Percentiles rank a stretch among this genome's conserved stretches.
phyloP scores from a whole-genome alignment of 2,797 vertebrate species.

The Ptychadena robeensis region DNA sequence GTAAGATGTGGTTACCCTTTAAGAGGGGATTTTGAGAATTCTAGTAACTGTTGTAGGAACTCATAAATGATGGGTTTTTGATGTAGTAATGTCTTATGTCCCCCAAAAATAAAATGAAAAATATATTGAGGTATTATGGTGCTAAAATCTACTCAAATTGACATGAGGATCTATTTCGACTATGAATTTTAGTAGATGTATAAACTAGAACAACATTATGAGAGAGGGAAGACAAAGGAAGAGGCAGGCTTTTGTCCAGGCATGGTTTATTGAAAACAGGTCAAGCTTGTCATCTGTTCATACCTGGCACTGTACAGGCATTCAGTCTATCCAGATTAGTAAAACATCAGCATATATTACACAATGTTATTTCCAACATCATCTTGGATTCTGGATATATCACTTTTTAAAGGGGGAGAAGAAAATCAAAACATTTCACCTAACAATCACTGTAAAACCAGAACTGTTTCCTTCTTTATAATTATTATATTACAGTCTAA shows the following conservation, averaged over 20 bases:
- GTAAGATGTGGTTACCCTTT: too few relatives aligned
- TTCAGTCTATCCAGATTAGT: constrained; percentile 92
- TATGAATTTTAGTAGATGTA: too few relatives aligned
- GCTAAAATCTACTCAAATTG: too few relatives aligned
- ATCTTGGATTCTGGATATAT: constrained; percentile 68
- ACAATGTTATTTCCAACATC: constrained; percentile 88
- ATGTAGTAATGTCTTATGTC: too few relatives aligned
- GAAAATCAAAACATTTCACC: constrained; percentile 27
- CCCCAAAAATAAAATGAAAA: too few relatives aligned
- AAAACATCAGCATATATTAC: constrained; percentile 86
- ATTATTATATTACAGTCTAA: constrained; percentile 87
- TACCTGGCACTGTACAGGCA: constrained; percentile 92
- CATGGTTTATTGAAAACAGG: constrained; percentile 99
- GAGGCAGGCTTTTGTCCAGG: constrained; percentile 81
- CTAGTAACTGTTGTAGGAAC: too few relatives aligned
- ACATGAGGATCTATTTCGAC: too few relatives aligned
- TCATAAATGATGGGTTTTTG: too few relatives aligned
- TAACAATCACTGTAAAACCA: constrained; percentile 64
- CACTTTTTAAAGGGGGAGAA: constrained; percentile 7
- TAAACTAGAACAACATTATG: too few relatives aligned
- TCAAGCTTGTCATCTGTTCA: constrained; percentile 92
- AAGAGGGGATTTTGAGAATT: too few relatives aligned
- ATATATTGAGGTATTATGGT: too few relatives aligned
- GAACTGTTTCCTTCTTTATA: constrained; percentile 75
- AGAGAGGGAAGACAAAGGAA: not conserved